Conservation (phyloP, 64 coral and sea anemone species). For the Dendrophyllia cribrosa region DNA sequence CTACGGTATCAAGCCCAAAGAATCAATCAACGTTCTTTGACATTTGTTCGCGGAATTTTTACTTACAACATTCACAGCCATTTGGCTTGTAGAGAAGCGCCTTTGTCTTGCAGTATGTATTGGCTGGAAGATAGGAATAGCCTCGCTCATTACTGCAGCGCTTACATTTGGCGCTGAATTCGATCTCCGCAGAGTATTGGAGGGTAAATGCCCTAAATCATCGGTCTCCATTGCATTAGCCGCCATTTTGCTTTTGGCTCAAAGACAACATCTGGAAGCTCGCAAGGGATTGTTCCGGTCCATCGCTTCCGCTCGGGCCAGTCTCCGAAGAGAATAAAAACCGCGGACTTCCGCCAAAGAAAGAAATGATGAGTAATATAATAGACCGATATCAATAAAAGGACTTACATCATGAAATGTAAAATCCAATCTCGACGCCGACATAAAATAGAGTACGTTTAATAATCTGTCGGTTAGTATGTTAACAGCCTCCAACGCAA, state of each 20-base stretch:
- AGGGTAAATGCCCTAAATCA: slow-evolving; percentile 85
- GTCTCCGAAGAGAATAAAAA: not conserved
- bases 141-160: slow-evolving; percentile 83
- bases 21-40: slow-evolving; percentile 25
- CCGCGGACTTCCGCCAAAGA: not conserved
- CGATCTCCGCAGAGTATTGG: slow-evolving; percentile 80
- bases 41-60: slow-evolving; percentile 19
- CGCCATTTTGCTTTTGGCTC: slow-evolving; percentile 76
- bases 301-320: slow-evolving; percentile 28
- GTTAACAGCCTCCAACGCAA: no score
- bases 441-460: no score
- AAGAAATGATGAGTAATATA: not conserved
- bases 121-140: slow-evolving; percentile 77
- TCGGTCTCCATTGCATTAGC: slow-evolving; percentile 94
- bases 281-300: slow-evolving; percentile 92
- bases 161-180: slow-evolving; percentile 96
- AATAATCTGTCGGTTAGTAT: no score
- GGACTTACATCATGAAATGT: no score
- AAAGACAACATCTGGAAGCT: slow-evolving; percentile 71
- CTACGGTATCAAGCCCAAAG: not conserved
- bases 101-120: slow-evolving; percentile 77
- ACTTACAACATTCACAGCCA: slow-evolving; percentile 71
- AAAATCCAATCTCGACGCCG: no score
- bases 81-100: slow-evolving; percentile 92
- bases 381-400: not conserved